phyloP scores from a whole-genome alignment of 2,113 vertebrate genomes.

The Silurus meridionalis region DNA sequence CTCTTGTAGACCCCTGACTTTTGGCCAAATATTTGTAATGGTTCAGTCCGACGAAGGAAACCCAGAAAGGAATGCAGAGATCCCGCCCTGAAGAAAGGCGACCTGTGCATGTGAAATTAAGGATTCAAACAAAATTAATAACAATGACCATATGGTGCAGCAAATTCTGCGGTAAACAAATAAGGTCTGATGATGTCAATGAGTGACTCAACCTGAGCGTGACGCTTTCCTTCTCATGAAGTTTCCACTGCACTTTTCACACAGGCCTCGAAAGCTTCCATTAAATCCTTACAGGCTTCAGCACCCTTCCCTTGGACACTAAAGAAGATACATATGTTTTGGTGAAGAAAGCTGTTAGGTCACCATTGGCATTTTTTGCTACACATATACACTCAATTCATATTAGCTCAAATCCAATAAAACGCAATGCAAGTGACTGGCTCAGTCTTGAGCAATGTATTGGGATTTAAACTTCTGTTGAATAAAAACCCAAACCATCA shows the following conservation, averaged over 20 bases:
- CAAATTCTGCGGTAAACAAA: neutral
- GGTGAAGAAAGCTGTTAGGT: neutral
- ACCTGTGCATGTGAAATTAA: slow-evolving; percentile 37
- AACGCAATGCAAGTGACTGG: neutral
- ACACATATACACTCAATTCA: neutral
- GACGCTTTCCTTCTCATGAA: slow-evolving; percentile 52
- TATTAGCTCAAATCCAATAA: neutral
- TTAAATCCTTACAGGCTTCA: slow-evolving; percentile 67
- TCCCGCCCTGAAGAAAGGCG: slow-evolving; percentile 41
- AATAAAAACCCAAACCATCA: too few relatives aligned
- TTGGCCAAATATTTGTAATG: slow-evolving; percentile 44
- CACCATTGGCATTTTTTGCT: neutral
- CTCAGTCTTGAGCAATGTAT: too few relatives aligned
- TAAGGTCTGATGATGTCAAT: neutral
- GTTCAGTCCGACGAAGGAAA: slow-evolving; percentile 51
- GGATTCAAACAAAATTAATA: neutral
- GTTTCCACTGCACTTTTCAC: slow-evolving; percentile 66
- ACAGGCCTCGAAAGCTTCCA: slow-evolving; percentile 73
- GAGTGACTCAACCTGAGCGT: neutral
- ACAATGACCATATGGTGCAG: neutral
- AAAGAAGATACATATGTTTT: neutral
- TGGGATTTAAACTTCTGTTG: too few relatives aligned
- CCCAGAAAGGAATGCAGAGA: slow-evolving; percentile 54
- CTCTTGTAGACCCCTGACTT: slow-evolving; percentile 23
- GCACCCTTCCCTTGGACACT: slow-evolving; percentile 67